These are phyloP conservation scores for Drosophila cardini DNA, from an alignment of 1,140 invertebrate species.

Conservation along the genomic window DNA sequence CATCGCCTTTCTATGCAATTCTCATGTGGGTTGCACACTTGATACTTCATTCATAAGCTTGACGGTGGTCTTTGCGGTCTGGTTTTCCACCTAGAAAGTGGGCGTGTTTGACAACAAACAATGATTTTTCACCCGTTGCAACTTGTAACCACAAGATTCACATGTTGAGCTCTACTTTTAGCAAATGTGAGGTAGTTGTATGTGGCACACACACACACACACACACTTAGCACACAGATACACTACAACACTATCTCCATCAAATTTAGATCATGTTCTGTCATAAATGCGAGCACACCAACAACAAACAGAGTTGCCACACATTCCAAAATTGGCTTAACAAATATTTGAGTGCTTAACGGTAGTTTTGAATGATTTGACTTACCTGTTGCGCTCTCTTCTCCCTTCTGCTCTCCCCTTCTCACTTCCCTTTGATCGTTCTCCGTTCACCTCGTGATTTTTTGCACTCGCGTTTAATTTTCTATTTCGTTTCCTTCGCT, in stretches of 20 bases:
- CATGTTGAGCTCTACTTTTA: slow-evolving; percentile 26
- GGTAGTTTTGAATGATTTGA: slow-evolving; percentile 40
- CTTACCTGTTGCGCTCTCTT: slow-evolving; percentile 33
- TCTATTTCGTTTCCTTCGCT: slow-evolving; percentile 18
- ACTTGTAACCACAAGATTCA: slow-evolving; percentile 1
- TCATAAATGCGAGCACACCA: slow-evolving; percentile 30
- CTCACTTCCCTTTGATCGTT: neutral
- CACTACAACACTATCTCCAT: slow-evolving; percentile 2
- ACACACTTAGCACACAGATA: slow-evolving; percentile 6
- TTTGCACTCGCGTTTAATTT: slow-evolving; percentile 26
- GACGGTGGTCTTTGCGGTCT: slow-evolving; percentile 8
- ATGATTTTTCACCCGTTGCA: slow-evolving; percentile 30
- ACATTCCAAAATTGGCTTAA: slow-evolving; percentile 38
- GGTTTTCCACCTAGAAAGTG: slow-evolving; percentile 28
- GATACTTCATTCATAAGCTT: slow-evolving; percentile 19
- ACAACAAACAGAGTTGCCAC: slow-evolving; percentile 17
- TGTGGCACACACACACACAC: slow-evolving; percentile 31
- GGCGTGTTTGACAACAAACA: slow-evolving; percentile 16
- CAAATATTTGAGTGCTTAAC: slow-evolving; percentile 16
- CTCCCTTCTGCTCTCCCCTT: neutral
- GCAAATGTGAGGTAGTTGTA: slow-evolving; percentile 2
- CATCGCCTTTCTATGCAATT: slow-evolving; percentile 17
- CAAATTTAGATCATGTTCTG: slow-evolving; percentile 37
- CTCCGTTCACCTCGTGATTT: neutral
- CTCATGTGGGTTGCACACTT: slow-evolving; percentile 22